Evolutionary conservation across 2,113 vertebrate species (phyloP).

Genomic region (Saguinus imperator): DNA sequence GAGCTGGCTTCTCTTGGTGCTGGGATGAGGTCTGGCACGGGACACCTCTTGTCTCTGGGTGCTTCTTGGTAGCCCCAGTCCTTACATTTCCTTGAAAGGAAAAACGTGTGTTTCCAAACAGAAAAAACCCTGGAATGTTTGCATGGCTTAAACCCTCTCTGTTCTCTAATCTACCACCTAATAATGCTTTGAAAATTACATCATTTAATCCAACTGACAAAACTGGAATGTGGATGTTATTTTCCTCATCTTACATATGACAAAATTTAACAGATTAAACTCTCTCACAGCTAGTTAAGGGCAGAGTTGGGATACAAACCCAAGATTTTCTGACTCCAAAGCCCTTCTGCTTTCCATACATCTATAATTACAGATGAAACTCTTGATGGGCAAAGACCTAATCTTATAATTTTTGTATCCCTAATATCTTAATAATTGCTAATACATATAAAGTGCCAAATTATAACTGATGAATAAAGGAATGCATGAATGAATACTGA

Average conservation of each 20-base stretch:
- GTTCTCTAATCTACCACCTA: neutral
- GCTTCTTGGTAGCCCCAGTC: neutral
- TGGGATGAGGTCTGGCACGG: neutral
- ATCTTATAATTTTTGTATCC: neutral
- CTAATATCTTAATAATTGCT: neutral
- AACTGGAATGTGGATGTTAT: neutral
- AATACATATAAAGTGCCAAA: neutral
- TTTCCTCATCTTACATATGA: neutral
- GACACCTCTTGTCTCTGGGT: neutral
- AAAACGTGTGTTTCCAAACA: constrained; percentile 11
- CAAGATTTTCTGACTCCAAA: constrained; percentile 12
- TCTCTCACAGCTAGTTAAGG: neutral
- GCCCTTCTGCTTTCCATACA: neutral
- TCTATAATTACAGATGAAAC: neutral
- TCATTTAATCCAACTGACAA: neutral
- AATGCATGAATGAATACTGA: neutral
- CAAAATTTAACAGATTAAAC: neutral
- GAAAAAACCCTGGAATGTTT: neutral
- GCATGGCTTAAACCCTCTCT: neutral
- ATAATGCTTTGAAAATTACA: neutral
- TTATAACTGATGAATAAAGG: neutral
- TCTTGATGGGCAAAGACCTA: neutral
- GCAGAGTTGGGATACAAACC: neutral
- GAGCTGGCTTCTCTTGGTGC: neutral
- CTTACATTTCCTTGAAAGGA: neutral